Evolutionary conservation across 2,888 invertebrate species (phyloP).

Genomic region (Apamea crenata): DNA sequence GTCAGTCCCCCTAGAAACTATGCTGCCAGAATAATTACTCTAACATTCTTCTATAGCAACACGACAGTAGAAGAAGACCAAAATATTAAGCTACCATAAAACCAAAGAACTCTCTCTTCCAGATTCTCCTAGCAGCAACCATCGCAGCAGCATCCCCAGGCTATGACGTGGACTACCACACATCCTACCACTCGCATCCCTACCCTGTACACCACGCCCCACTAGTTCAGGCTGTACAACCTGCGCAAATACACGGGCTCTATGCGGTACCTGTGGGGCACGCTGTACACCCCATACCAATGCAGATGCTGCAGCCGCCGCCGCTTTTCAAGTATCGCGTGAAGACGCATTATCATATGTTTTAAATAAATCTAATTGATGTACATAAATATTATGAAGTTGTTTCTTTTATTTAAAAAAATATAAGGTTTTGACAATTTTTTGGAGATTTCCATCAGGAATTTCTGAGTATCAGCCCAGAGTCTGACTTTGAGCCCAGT

Average conservation of each 20-base stretch:
- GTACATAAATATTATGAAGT: background rate
- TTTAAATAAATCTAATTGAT: slow-evolving; percentile 35
- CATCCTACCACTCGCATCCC: slow-evolving; percentile 48
- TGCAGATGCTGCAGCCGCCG: slow-evolving; percentile 43
- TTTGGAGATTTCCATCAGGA: background rate
- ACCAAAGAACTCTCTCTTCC: slow-evolving; percentile 35
- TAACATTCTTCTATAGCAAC: background rate
- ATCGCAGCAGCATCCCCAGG: slow-evolving; percentile 42
- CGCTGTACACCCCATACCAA: slow-evolving; percentile 55
- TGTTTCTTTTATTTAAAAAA: background rate
- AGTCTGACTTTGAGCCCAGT: background rate
- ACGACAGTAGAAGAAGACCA: background rate
- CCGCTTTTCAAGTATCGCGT: slow-evolving; percentile 58
- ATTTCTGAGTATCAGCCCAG: background rate
- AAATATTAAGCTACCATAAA: slow-evolving; percentile 21
- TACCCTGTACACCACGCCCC: slow-evolving; percentile 50
- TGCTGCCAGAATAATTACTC: too few relatives aligned
- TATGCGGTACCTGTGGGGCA: slow-evolving; percentile 53
- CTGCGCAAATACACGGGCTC: background rate
- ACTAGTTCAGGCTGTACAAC: slow-evolving; percentile 24
- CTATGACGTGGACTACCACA: slow-evolving; percentile 58
- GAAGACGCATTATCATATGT: slow-evolving; percentile 58
- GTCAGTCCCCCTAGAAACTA: fast-evolving
- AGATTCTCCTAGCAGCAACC: slow-evolving; percentile 47
- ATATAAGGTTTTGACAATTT: background rate